phyloP scores from a whole-genome alignment of 1,140 invertebrate species.

The Cotesia glomerata region DNA sequence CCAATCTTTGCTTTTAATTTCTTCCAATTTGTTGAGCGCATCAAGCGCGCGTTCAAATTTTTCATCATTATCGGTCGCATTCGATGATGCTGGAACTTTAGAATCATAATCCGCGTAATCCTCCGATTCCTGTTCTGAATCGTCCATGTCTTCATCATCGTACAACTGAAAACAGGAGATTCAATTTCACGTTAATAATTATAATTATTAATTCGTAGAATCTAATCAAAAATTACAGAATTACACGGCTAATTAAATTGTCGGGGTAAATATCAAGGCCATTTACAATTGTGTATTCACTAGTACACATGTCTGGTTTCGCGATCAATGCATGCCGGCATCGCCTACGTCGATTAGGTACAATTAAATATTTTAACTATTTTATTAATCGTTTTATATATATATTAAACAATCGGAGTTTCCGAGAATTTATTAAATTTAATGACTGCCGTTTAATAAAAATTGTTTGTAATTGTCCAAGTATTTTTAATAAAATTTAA shows the following conservation, averaged over 20 bases:
- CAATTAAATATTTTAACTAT: slow-evolving; percentile 15
- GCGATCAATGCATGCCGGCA: slow-evolving; percentile 1
- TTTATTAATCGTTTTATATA: background rate
- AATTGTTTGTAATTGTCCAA: too few relatives aligned
- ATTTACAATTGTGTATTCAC: background rate
- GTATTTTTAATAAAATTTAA: too few relatives aligned
- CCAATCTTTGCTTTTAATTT: slow-evolving; percentile 33
- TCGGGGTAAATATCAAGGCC: background rate
- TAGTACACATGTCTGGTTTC: too few relatives aligned
- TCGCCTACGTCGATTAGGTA: slow-evolving; percentile 1
- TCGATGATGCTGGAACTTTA: slow-evolving; percentile 1
- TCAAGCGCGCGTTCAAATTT: slow-evolving; percentile 38
- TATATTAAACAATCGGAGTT: background rate
- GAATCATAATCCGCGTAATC: slow-evolving; percentile 44
- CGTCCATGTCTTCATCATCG: slow-evolving; percentile 41
- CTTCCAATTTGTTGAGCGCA: slow-evolving; percentile 32
- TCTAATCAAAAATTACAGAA: background rate
- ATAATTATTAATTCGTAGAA: background rate
- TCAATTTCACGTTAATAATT: background rate
- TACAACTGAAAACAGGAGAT: slow-evolving; percentile 43
- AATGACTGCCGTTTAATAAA: too few relatives aligned
- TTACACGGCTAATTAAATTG: background rate
- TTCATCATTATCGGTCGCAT: slow-evolving; percentile 21
- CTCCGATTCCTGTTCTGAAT: slow-evolving; percentile 34
- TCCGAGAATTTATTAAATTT: too few relatives aligned